Evolutionary conservation across 1,140 invertebrate species (phyloP), one percentile per base, ranked within the genome.

Genomic region (Leguminivora glycinivorella): DNA sequence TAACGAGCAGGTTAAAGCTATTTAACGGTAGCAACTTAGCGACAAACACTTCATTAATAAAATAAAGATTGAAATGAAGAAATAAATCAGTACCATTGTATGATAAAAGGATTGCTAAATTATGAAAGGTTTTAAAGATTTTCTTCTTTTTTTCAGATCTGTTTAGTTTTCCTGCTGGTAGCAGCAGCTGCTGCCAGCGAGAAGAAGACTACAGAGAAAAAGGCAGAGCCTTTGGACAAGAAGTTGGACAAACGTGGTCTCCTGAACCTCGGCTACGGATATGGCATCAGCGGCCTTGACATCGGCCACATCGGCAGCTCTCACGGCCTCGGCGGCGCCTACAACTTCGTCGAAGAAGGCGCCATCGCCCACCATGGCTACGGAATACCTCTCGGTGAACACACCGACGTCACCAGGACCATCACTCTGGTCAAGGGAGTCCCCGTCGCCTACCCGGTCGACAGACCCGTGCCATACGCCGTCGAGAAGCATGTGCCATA

Each of bases 351-450:
- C 70, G 92, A 93, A 22, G 87, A 92, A 22, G 92, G 89, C 70
- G 79, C 82, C 68, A 83, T 86, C 58, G 90, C 90, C 67, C 80
- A 91, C 69, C 75, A 70, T 47, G 83, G 83, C 58, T 85, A 86
- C 71, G 91, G 89, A 69, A 88, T 84, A 84, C 78, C 83, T 67
- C 92, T 92, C 74, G 93, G 92, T 69, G 91, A 89, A 71, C 92
- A 92, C 79, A 92, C 92, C 80, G 93, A 94, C 76, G 93, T 95
- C 74, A 92, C 95, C 77, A 96, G 95, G 85, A 96, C 95, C 70
- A 91, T 96, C 79, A 95, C 95, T 34, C 89, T 96, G 19, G 93
- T 95, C 56, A 96, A 96, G 85, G 94, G 94, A 79, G 93, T 95
- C 40, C 93, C 94, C 68, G 88, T 94, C 67, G 93, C 94, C 63